These are phyloP conservation scores for Taurulus bubalis DNA, from an alignment of 2,113 vertebrate species.

Conservation along the genomic window DNA sequence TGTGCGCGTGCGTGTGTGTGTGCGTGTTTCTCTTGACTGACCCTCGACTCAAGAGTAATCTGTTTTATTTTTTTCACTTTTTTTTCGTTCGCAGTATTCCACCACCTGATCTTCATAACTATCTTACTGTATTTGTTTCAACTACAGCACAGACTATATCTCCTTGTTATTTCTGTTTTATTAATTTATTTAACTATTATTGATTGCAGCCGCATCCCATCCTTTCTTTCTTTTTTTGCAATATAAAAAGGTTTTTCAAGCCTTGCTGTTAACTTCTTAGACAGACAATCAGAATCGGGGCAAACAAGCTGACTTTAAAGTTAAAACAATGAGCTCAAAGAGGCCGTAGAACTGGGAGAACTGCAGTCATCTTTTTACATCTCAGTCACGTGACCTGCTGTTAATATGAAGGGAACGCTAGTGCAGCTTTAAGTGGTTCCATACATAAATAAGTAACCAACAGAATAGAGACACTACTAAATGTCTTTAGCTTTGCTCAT, in stretches of 20 bases:
- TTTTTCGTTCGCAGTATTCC: too few species aligned
- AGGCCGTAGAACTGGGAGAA: background rate
- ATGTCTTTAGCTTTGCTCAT: background rate
- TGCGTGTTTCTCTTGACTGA: too few species aligned
- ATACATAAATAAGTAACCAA: background rate
- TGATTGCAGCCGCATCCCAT: background rate
- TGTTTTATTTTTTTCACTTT: too few species aligned
- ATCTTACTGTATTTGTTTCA: too few species aligned
- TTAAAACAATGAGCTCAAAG: background rate
- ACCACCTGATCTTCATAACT: too few species aligned
- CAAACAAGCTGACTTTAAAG: background rate
- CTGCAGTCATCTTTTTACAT: background rate
- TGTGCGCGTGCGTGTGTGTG: too few species aligned
- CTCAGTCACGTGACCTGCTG: background rate
- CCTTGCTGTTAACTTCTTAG: background rate
- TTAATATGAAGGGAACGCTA: background rate
- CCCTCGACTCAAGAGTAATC: too few species aligned
- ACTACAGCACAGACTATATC: background rate
- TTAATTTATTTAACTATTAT: background rate
- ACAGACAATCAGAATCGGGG: background rate
- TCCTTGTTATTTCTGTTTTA: background rate
- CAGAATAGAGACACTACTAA: background rate
- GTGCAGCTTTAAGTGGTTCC: background rate
- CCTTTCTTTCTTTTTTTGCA: background rate
- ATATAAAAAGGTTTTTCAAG: background rate